Evolutionary conservation across 2,888 invertebrate genomes (phyloP), one percentile per base, ranked within the genome.

Genomic region (Agrochola lychnidis): DNA sequence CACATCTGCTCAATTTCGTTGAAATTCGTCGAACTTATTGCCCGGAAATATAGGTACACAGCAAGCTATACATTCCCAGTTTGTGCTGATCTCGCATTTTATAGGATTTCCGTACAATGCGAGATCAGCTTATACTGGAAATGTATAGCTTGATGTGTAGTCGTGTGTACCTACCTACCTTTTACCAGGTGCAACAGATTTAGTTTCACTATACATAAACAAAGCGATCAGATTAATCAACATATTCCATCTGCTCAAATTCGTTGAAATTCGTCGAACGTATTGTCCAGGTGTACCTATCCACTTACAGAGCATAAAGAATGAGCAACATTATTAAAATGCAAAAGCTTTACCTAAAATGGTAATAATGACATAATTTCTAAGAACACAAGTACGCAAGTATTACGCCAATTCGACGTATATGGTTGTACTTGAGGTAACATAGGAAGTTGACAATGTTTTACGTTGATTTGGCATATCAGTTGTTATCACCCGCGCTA

Each of bases 321-420:
- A 67, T 72, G 64, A 57, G 40, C 62, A 53, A 62, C 48, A 14
- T 42, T 42, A 70, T 75, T 78, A 72, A 59, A 70, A 79, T 77
- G 40, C 73, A 68, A 42, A 69, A 72, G 69, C 40, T 56, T 48
- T 62, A 56, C 64, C 40, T 61, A 69, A 77, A 73, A 79, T 68
- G 79, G 81, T 79, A 83, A 72, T 72, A 64, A 59, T 83, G 81
- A 79, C 76, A 79, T 76, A 79, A 83, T 74, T 85, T 81, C 77
- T 71, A 16, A 67, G 63, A 70, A 78, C 53, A n/a, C 12, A 57
- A 36, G 72, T 68, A 45, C 9, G 14, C 57, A 61, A n/a, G 45
- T 45, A 57, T 69, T 74, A 76, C 56, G 40, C 22, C n/a, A 67
- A 48, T 25, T 48, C 19, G 42, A 70, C 72, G 40, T 61, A 59